Evolutionary conservation across 2,797 vertebrate genomes (phyloP), one percentile per base, ranked within the genome.

Genomic region (Enteromius afrohamiltoni): DNA sequence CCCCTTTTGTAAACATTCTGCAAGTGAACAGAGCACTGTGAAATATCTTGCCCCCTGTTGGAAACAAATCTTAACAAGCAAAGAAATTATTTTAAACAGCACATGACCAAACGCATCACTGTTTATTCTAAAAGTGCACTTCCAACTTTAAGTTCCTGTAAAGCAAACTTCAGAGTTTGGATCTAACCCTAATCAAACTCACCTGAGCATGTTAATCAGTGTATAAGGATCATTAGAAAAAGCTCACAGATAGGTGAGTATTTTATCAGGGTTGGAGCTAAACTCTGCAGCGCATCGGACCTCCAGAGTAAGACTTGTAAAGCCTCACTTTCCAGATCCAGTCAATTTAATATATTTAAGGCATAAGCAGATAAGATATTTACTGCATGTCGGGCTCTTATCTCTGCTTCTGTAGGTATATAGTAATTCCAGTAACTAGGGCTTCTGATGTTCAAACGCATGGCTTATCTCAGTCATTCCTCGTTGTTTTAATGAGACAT

Each of bases 1-100:
- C 80, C 45, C 31, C 86, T 83, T 34, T 19, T 85, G 88, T 58
- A 80, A 47, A 8, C 29, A 1, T 31, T 4, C 3, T 58, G n/a
- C 53, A 29, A 62, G 34, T 87, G 64, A 70, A 55, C 17, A 29
- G 19, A 16, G 1, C 21, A 17, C 4, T 73, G 4, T 3, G 1
- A 58, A 31, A 40, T 10, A n/a, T 55, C 4, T 6, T 67, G 45
- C 19, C 47, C 47, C 47, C 68, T 29, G 11, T 6, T 60, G 17
- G 13, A 31, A 17, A 45, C 5, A 58, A 14, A 68, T 6, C 47
- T 47, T 47, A 45, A 64, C 23, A 47, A 1, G 8, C 60, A 68
- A 79, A 55, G n/a, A 26, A 53, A 53, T 58, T 1, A 21, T 45
- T 69, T 68, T 55, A 53, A 58, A 7, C 21, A 19, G 40, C 14